These are phyloP conservation scores for Caenorhabditis sp. DNA, from an alignment of 2,888 invertebrate species.

Conservation along the genomic window DNA sequence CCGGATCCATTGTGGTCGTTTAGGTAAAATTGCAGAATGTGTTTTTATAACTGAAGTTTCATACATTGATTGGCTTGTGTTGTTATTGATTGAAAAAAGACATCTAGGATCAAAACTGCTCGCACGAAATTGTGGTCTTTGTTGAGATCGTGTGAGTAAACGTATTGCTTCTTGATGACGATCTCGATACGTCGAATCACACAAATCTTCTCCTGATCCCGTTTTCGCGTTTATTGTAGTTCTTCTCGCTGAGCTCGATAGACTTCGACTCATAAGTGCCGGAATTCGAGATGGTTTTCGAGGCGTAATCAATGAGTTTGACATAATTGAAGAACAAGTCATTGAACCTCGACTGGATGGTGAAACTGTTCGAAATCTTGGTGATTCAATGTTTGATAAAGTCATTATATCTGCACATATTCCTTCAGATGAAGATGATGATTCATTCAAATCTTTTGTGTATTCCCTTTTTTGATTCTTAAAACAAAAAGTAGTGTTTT, in stretches of 20 bases:
- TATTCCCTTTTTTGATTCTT: conserved; percentile 13
- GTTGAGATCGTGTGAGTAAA: conserved; percentile 38
- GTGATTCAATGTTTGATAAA: neutral
- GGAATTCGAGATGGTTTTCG: conserved; percentile 37
- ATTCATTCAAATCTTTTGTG: conserved; percentile 23
- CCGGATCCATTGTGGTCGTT: conserved; percentile 31
- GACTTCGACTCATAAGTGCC: conserved; percentile 43
- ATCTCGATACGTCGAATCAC: conserved; percentile 24
- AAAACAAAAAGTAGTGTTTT: no score
- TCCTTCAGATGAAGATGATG: conserved; percentile 31
- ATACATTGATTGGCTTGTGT: conserved; percentile 10
- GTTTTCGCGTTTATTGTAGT: conserved; percentile 12
- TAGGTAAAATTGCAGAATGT: conserved; percentile 23
- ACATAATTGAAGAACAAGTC: conserved; percentile 29
- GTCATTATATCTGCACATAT: conserved; percentile 39
- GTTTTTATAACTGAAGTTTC: neutral
- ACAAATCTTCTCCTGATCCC: conserved; percentile 44
- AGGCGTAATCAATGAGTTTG: conserved; percentile 12
- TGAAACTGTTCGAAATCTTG: conserved; percentile 1
- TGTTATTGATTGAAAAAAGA: conserved; percentile 15
- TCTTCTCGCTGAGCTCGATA: conserved; percentile 2
- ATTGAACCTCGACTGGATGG: conserved; percentile 22
- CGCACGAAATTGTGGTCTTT: conserved; percentile 23
- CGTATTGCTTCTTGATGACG: conserved; percentile 19
- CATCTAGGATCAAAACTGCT: conserved; percentile 41